Percentiles rank a stretch among this genome's conserved stretches.
Conservation (phyloP, 2,888 invertebrate species). For the Platycnemis pennipes region DNA sequence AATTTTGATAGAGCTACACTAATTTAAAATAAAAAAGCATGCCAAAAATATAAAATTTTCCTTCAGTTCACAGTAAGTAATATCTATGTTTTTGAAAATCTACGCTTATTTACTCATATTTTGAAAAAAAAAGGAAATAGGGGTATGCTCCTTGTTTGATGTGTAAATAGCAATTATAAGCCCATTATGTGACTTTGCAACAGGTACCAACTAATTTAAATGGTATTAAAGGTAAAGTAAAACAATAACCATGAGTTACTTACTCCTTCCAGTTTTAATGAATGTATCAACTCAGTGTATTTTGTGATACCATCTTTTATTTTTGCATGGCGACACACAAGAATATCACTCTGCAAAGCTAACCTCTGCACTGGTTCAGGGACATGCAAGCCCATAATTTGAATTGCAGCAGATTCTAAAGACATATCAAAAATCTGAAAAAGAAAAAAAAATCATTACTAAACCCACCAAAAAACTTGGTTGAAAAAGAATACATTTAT, state of each 20-base stretch:
- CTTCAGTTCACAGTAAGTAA: no score
- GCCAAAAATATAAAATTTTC: no score
- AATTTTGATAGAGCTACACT: no score
- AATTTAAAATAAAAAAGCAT: no score
- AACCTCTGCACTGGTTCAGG: constrained; percentile 79
- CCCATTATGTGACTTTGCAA: no score
- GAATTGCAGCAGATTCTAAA: constrained; percentile 79
- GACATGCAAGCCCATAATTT: constrained; percentile 78
- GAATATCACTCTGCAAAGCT: constrained; percentile 78
- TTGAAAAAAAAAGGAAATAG: no score
- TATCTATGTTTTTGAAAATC: no score
- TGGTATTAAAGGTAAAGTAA: background rate
- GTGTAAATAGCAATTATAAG: no score
- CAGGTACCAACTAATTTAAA: background rate
- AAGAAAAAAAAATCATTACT: background rate
- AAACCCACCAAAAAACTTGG: background rate
- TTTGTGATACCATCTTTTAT: constrained; percentile 77
- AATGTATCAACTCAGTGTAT: constrained; percentile 76
- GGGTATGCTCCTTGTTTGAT: no score
- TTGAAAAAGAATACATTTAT: background rate
- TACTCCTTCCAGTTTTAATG: constrained; percentile 78
- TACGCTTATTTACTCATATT: no score
- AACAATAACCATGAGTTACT: background rate
- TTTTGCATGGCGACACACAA: constrained; percentile 77
- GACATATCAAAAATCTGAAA: constrained; percentile 78